Percentiles rank a stretch among this genome's conserved stretches.
Evolutionary conservation across 1,140 invertebrate species (phyloP).

Genomic region (Polyergus mexicanus): DNA sequence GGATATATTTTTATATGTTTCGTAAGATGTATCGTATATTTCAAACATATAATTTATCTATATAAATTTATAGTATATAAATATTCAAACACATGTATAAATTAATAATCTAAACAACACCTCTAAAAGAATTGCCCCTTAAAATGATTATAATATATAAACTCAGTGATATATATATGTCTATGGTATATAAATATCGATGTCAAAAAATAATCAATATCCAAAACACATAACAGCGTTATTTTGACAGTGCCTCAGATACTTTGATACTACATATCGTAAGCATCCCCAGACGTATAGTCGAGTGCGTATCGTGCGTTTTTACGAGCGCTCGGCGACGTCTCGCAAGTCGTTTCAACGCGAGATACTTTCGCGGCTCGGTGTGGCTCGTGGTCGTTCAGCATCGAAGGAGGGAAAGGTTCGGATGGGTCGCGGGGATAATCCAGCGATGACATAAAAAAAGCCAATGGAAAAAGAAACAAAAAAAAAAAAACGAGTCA

Average conservation of each 20-base stretch:
- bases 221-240: background rate
- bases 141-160: background rate
- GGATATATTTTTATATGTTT: too few species aligned
- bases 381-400: constrained; percentile 57
- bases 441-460: constrained; percentile 43
- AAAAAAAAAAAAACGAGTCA: constrained; percentile 50
- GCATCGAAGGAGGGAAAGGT: constrained; percentile 18
- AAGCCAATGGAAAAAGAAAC: constrained; percentile 12
- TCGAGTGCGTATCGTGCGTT: constrained; percentile 16
- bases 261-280: constrained; percentile 1
- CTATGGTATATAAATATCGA: background rate
- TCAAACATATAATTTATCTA: too few species aligned
- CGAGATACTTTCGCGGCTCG: constrained; percentile 61
- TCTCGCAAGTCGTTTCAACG: constrained; percentile 63
- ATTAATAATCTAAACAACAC: too few species aligned
- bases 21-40: too few species aligned
- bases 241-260: background rate
- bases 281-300: constrained; percentile 22
- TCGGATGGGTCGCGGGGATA: constrained; percentile 28
- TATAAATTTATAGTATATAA: too few species aligned
- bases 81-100: too few species aligned
- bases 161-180: background rate
- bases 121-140: too few species aligned
- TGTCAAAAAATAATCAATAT: background rate
- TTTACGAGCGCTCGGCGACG: constrained; percentile 67